Evolutionary conservation across 2,797 vertebrate species (phyloP).

Genomic region (Triplophysa bombifrons): DNA sequence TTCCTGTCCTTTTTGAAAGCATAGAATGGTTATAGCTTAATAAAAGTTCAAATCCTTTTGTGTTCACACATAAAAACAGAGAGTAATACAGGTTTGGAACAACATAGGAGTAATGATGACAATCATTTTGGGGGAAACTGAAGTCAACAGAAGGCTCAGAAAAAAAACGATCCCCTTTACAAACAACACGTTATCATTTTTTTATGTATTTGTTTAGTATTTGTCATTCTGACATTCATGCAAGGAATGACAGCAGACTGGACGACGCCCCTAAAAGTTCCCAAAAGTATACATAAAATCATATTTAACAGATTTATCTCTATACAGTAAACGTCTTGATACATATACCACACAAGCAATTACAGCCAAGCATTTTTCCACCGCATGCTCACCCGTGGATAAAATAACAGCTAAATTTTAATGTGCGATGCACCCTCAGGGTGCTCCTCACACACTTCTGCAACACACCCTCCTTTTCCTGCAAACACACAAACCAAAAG

Average conservation of each 20-base stretch:
- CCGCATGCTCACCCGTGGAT: not conserved
- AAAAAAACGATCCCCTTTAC: not conserved
- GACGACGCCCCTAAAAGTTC: conserved; percentile 16
- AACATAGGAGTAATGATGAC: no score
- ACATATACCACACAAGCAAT: not conserved
- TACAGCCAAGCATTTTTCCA: conserved; percentile 12
- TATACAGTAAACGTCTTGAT: not conserved
- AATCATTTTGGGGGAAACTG: not conserved
- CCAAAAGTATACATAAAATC: not conserved
- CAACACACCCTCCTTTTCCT: conserved; percentile 17
- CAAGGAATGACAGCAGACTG: not conserved
- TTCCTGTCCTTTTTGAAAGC: not conserved
- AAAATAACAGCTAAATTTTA: conserved; percentile 10
- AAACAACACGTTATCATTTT: not conserved
- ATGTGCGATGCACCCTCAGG: conserved; percentile 1
- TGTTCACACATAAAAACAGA: no score
- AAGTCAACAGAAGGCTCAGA: not conserved
- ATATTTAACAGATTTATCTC: not conserved
- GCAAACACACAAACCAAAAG: conserved; percentile 11
- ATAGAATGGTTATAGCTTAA: no score
- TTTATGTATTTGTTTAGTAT: no score
- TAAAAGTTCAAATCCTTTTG: no score
- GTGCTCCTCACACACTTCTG: not conserved
- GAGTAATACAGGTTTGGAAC: no score
- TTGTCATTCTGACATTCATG: not conserved